Evolutionary conservation across 2,113 vertebrate species (phyloP).

Genomic region (Hydrochoerus hydrochaeris): DNA sequence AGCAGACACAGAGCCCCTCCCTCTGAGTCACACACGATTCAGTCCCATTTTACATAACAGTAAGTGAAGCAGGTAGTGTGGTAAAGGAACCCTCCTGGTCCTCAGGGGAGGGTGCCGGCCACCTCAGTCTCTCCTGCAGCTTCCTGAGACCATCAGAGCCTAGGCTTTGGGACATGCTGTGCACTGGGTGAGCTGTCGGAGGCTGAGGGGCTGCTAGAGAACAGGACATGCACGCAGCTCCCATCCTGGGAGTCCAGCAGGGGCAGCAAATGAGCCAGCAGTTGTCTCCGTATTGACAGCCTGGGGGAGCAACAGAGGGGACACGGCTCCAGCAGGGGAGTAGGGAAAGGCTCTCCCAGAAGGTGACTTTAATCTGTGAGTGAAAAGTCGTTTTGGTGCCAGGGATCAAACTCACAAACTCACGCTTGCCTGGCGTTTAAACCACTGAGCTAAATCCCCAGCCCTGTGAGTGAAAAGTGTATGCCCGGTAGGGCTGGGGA

Average conservation of each 20-base stretch:
- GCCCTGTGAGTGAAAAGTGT: not conserved
- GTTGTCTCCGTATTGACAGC: not conserved
- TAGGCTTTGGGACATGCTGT: not conserved
- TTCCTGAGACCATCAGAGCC: not conserved
- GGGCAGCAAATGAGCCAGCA: not conserved
- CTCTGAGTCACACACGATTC: not conserved
- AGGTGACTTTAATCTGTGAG: not conserved
- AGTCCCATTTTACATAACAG: not conserved
- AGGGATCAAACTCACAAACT: too few species aligned
- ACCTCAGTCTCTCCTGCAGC: not conserved
- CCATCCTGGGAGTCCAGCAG: not conserved
- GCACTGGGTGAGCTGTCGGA: not conserved
- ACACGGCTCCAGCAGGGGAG: not conserved
- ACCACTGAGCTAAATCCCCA: too few species aligned
- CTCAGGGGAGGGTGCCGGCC: not conserved
- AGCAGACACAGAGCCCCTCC: not conserved
- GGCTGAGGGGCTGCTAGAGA: not conserved
- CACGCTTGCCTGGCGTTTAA: too few species aligned
- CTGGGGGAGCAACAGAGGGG: not conserved
- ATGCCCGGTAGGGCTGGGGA: not conserved
- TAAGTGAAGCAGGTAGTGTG: not conserved
- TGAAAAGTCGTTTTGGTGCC: not conserved
- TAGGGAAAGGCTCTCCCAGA: not conserved
- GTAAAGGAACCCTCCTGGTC: not conserved
- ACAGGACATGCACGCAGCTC: not conserved